phyloP scores from a whole-genome alignment of 2,113 vertebrate genomes.

The Numenius arquata region DNA sequence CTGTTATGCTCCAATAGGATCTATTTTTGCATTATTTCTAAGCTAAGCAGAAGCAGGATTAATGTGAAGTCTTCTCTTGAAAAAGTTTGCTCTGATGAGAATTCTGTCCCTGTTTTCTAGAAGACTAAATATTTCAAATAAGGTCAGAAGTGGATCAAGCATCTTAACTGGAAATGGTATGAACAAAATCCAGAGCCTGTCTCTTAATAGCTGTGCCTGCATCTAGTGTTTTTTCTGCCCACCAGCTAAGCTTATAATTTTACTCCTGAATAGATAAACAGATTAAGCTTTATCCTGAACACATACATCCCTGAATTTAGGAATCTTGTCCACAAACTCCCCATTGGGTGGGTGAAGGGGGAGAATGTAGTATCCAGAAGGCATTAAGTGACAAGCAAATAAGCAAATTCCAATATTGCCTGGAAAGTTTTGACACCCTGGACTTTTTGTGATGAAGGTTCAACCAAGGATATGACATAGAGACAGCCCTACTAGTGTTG shows the following conservation, averaged over 20 bases:
- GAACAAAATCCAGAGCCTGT: neutral
- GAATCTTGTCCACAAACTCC: neutral
- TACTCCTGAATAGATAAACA: neutral
- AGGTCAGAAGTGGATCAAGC: neutral
- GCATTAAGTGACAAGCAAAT: neutral
- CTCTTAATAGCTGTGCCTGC: neutral
- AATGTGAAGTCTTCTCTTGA: neutral
- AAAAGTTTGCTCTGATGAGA: neutral
- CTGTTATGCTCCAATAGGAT: neutral
- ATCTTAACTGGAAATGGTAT: neutral
- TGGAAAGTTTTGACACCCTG: neutral
- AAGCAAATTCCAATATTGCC: neutral
- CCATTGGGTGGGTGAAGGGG: too few relatives aligned
- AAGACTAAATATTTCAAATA: neutral
- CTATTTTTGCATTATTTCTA: neutral
- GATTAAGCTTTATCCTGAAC: neutral
- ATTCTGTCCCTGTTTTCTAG: neutral
- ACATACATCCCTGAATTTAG: neutral
- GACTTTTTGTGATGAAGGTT: neutral
- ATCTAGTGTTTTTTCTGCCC: neutral
- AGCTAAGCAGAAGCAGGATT: neutral
- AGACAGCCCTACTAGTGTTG: neutral
- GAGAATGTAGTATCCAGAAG: neutral
- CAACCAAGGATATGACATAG: neutral
- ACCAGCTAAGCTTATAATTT: neutral